Percentiles rank a stretch among this genome's conserved stretches.
Evolutionary conservation across 2,888 invertebrate species (phyloP).

Genomic region (Masnerella sp.): DNA sequence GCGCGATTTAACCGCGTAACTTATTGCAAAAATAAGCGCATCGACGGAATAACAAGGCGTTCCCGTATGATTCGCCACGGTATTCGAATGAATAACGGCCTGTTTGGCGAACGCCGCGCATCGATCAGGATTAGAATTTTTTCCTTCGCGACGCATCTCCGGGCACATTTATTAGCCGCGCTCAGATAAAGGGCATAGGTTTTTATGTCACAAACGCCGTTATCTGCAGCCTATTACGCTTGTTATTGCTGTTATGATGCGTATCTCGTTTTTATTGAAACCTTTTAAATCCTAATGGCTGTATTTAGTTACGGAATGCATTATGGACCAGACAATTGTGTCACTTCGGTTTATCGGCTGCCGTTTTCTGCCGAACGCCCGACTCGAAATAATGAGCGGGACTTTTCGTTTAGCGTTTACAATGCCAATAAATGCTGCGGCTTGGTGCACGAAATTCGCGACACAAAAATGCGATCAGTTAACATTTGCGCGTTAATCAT

Average conservation of each 20-base stretch:
- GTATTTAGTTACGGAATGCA: conserved; percentile 30
- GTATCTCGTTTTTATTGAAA: conserved; percentile 31
- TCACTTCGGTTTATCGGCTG: too few relatives aligned
- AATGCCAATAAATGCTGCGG: conserved; percentile 4
- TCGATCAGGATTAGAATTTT: conserved; percentile 34
- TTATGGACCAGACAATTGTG: conserved; percentile 20
- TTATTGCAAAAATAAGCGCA: conserved; percentile 49
- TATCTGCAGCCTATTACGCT: conserved; percentile 18
- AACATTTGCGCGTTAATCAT: too few relatives aligned
- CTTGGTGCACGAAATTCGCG: too few relatives aligned
- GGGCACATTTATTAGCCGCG: conserved; percentile 17
- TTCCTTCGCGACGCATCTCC: neutral
- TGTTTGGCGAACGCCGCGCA: too few relatives aligned
- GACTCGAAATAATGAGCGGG: conserved; percentile 12
- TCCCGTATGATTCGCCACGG: conserved; percentile 24
- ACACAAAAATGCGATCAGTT: too few relatives aligned
- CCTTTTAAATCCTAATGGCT: conserved; percentile 28
- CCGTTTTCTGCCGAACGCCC: too few relatives aligned
- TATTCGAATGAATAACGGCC: conserved; percentile 33
- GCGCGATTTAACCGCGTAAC: conserved; percentile 40
- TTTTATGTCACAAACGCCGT: conserved; percentile 24
- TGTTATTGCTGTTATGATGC: conserved; percentile 21
- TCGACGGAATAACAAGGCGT: conserved; percentile 32
- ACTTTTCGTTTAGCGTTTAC: conserved; percentile 3
- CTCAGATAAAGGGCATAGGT: conserved; percentile 7